Conservation (phyloP, 2,888 invertebrate genomes). For the Tupiocoris notatus region DNA sequence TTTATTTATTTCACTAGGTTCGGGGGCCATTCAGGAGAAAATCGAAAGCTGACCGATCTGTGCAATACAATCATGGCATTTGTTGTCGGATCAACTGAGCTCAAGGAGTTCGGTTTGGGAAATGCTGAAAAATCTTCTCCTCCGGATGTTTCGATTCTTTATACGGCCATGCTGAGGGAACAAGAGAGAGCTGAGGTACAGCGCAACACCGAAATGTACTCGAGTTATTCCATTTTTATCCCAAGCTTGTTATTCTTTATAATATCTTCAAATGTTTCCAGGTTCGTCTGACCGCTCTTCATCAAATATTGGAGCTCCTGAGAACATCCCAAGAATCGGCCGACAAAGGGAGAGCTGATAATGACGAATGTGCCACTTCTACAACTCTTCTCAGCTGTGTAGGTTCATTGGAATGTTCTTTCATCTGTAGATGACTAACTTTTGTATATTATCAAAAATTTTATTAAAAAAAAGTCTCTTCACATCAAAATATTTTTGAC, state of each 20-base stretch:
- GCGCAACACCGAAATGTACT: too few species aligned
- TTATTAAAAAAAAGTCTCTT: too few species aligned
- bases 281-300: conserved; percentile 53
- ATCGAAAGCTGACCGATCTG: conserved; percentile 34
- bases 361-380: conserved; percentile 44
- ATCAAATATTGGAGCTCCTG: conserved; percentile 54
- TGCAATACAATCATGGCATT: conserved; percentile 44
- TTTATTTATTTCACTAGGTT: too few species aligned
- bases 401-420: conserved; percentile 37
- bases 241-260: not conserved
- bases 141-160: conserved; percentile 39
- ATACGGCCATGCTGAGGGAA: conserved; percentile 42
- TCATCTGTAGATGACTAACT: too few species aligned
- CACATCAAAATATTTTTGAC: too few species aligned
- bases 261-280: conserved; percentile 27
- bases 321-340: conserved; percentile 50
- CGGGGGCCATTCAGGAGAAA: not conserved
- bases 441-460: too few species aligned
- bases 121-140: conserved; percentile 38
- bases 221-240: too few species aligned
- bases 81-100: conserved; percentile 37
- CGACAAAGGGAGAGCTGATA: conserved; percentile 42
- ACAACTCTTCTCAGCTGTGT: conserved; percentile 53
- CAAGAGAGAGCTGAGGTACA: conserved; percentile 46
- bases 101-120: conserved; percentile 27